These are phyloP conservation scores for Chlorocebus sabaeus DNA, from an alignment of 2,113 vertebrate genomes.

Conservation along the genomic window DNA sequence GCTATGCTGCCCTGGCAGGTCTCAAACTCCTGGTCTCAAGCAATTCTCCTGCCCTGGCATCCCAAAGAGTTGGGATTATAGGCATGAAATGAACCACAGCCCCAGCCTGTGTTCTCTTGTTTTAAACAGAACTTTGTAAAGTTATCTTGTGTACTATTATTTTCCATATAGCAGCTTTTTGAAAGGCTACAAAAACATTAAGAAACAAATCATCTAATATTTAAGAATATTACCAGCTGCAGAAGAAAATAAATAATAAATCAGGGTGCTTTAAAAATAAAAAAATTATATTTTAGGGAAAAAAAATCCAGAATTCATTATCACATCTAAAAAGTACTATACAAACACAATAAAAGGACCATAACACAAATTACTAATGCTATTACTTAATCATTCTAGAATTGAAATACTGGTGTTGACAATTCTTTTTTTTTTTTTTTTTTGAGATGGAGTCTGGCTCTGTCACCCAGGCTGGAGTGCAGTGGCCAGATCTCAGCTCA, in stretches of 20 bases:
- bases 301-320: neutral
- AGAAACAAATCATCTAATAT: constrained; percentile 16
- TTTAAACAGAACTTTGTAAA: neutral
- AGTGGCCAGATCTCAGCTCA: no score
- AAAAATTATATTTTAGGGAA: neutral
- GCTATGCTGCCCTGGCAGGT: no score
- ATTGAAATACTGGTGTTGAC: neutral
- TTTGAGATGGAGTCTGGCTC: no score
- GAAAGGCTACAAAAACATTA: neutral
- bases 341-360: neutral
- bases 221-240: neutral
- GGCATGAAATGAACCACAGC: no score
- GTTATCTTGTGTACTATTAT: neutral
- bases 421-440: no score
- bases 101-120: neutral
- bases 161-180: neutral
- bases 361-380: neutral
- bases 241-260: neutral
- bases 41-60: no score
- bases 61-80: no score
- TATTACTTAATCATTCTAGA: neutral
- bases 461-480: no score
- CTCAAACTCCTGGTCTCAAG: no score
- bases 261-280: neutral
- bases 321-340: neutral